Evolutionary conservation across 2,888 invertebrate species (phyloP).

Genomic region (Odontomyia ornata): DNA sequence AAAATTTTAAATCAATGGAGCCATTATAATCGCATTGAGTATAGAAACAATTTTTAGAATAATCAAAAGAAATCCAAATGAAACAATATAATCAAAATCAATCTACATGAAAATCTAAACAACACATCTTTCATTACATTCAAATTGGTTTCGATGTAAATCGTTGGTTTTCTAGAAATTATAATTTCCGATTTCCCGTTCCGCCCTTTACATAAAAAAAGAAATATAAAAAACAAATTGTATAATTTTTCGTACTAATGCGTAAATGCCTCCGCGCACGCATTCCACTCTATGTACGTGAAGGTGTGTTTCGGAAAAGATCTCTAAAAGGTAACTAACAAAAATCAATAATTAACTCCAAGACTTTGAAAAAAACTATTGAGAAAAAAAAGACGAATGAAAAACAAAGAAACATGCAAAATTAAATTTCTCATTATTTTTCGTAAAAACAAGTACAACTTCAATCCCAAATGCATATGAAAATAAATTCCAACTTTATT

Average conservation of each 20-base stretch:
- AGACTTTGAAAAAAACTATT: constrained; percentile 9
- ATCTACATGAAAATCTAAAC: neutral
- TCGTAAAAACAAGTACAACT: neutral
- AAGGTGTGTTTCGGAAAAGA: constrained; percentile 96
- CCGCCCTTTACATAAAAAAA: constrained; percentile 47
- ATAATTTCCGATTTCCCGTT: constrained; percentile 35
- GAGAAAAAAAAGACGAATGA: constrained; percentile 4
- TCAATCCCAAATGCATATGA: constrained; percentile 19
- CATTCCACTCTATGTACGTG: constrained; percentile 67
- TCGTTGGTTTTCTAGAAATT: constrained; percentile 30
- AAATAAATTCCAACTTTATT: constrained; percentile 17
- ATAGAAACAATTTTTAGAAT: neutral
- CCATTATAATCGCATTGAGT: constrained; percentile 37
- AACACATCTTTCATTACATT: constrained; percentile 34
- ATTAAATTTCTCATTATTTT: constrained; percentile 12
- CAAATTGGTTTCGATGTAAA: constrained; percentile 32
- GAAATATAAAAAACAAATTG: constrained; percentile 57
- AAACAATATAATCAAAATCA: neutral
- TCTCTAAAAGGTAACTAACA: constrained; percentile 91
- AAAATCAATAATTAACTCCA: constrained; percentile 46
- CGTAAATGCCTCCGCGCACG: constrained; percentile 65
- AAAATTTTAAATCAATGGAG: no score
- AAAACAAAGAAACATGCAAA: constrained; percentile 22
- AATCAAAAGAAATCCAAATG: neutral
- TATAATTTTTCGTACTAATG: constrained; percentile 67